These are phyloP conservation scores for Cromileptes altivelis DNA, from an alignment of 2,113 vertebrate genomes.

Conservation along the genomic window DNA sequence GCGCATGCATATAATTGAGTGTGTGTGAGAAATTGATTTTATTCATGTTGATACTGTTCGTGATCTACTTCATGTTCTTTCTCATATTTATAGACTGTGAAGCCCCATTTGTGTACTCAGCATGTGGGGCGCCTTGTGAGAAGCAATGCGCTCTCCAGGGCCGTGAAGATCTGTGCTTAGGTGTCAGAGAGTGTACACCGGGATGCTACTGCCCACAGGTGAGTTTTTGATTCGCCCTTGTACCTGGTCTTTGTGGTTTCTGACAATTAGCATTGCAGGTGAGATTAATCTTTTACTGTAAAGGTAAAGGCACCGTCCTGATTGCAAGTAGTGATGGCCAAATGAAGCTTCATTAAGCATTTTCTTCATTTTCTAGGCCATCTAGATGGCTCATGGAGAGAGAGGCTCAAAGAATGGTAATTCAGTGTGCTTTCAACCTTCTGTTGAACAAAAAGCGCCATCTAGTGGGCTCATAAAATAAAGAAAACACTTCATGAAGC, in stretches of 20 bases:
- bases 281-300: background rate
- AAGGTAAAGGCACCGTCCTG: background rate
- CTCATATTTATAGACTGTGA: slow-evolving; percentile 74
- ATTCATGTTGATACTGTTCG: background rate
- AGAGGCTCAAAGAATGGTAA: no score
- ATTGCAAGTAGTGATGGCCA: no score
- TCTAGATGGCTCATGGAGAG: no score
- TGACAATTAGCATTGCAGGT: background rate
- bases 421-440: no score
- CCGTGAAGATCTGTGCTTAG: slow-evolving; percentile 75
- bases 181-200: slow-evolving; percentile 81
- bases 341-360: no score
- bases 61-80: background rate
- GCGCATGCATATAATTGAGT: background rate
- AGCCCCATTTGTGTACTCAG: slow-evolving; percentile 84
- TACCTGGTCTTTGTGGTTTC: background rate
- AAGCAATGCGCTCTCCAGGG: slow-evolving; percentile 85
- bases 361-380: no score
- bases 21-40: background rate
- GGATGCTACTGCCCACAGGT: slow-evolving; percentile 94
- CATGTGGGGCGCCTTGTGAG: slow-evolving; percentile 87
- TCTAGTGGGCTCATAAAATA: no score
- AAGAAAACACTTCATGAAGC: no score
- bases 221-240: background rate
- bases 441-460: no score